Conservation (phyloP, 2,113 vertebrate species). For the Hippocampus comes region DNA sequence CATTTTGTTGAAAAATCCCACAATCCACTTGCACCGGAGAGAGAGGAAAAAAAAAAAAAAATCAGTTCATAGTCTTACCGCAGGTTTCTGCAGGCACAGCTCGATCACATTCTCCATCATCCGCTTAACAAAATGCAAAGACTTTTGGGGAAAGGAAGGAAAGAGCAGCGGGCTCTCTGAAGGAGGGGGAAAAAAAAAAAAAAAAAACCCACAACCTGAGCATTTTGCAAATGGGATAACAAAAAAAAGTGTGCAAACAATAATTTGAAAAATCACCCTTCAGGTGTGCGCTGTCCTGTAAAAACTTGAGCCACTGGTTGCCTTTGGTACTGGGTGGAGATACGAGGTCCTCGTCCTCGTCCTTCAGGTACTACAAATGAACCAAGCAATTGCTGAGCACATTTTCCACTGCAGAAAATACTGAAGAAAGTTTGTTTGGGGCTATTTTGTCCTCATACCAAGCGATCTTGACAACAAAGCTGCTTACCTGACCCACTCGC, state of each 20-base stretch:
- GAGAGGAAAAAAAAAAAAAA: background rate
- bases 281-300: slow-evolving; percentile 83
- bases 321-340: slow-evolving; percentile 91
- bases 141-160: slow-evolving; percentile 92
- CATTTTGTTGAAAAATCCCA: background rate
- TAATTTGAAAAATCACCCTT: slow-evolving; percentile 75
- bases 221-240: background rate
- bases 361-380: slow-evolving; percentile 88
- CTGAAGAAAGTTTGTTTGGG: background rate
- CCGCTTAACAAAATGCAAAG: slow-evolving; percentile 92
- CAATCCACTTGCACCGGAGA: background rate
- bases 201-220: slow-evolving; percentile 19
- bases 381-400: background rate
- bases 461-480: background rate
- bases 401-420: background rate
- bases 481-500: slow-evolving; percentile 89
- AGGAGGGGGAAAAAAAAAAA: slow-evolving; percentile 22
- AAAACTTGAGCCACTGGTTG: slow-evolving; percentile 94
- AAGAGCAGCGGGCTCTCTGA: slow-evolving; percentile 92
- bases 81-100: slow-evolving; percentile 88
- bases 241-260: background rate
- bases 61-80: slow-evolving; percentile 74
- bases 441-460: background rate
- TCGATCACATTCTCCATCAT: slow-evolving; percentile 91
- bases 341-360: slow-evolving; percentile 94